Evolutionary conservation across 2,888 invertebrate species (phyloP).

Genomic region (Ectemnius continuus): DNA sequence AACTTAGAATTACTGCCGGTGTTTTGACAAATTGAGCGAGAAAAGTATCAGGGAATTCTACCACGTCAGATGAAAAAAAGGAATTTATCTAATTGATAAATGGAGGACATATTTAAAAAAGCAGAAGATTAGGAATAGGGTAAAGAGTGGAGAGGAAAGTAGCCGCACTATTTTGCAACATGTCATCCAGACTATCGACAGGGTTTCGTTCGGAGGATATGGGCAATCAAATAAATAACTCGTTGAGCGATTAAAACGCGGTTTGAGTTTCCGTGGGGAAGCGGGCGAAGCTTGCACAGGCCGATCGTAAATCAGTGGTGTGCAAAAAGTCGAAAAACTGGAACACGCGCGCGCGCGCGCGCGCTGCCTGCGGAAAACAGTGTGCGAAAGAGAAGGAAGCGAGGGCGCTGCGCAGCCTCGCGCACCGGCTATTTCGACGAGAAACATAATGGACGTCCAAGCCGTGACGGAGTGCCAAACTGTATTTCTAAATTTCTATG

Average conservation of each 20-base stretch:
- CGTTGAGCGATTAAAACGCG: conserved; percentile 4
- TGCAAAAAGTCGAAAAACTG: conserved; percentile 3
- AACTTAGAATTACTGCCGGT: too few relatives aligned
- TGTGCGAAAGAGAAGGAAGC: background rate
- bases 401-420: too few relatives aligned
- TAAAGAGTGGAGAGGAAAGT: too few relatives aligned
- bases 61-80: too few relatives aligned
- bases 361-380: background rate
- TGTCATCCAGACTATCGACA: too few relatives aligned
- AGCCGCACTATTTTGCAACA: too few relatives aligned
- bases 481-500: background rate
- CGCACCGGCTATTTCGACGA: background rate
- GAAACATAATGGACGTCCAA: conserved; percentile 4
- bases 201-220: background rate
- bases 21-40: too few relatives aligned
- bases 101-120: too few relatives aligned
- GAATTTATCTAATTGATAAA: too few relatives aligned
- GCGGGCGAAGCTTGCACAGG: conserved; percentile 1
- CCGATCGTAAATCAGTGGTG: background rate
- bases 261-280: background rate
- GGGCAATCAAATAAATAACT: conserved; percentile 1
- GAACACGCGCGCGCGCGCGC: too few relatives aligned
- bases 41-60: too few relatives aligned
- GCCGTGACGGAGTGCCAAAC: conserved; percentile 4
- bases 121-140: too few relatives aligned